These are phyloP conservation scores for Todus mexicanus DNA, from an alignment of 2,797 vertebrate genomes.

Conservation along the genomic window DNA sequence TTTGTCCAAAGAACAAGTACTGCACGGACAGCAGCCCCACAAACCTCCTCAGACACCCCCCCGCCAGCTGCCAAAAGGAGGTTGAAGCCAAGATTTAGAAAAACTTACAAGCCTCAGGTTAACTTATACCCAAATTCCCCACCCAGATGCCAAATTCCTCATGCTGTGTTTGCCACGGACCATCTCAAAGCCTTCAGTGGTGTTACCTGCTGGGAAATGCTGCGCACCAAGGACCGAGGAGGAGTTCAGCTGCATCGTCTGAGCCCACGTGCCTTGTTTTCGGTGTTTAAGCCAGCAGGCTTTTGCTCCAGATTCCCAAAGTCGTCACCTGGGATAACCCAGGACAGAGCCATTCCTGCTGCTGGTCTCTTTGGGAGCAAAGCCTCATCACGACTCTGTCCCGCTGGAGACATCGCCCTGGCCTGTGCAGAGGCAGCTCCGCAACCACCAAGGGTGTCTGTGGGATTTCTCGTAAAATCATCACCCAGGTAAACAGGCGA, in stretches of 20 bases:
- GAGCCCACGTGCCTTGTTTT: not conserved
- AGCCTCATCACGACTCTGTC: not conserved
- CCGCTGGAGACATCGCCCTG: not conserved
- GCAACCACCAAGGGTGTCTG: not conserved
- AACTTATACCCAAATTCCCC: not conserved
- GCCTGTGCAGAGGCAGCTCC: not conserved
- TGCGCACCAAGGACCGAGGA: no score
- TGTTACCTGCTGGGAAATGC: not conserved
- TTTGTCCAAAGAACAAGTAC: not conserved
- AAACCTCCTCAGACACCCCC: not conserved
- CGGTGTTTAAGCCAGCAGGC: not conserved
- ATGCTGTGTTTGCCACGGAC: not conserved
- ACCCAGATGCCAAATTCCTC: not conserved
- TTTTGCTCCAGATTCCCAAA: not conserved
- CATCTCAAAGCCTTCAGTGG: not conserved
- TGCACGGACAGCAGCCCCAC: not conserved
- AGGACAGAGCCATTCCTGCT: not conserved
- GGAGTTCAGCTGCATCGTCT: not conserved
- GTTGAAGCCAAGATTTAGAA: not conserved
- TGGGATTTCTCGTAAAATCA: not conserved
- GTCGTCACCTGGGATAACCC: no score
- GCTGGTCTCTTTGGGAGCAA: not conserved
- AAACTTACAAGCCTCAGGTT: not conserved
- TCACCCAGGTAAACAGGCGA: not conserved
- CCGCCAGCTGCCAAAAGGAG: not conserved